Percentiles rank a stretch among this genome's conserved stretches.
These are phyloP conservation scores for Alouatta palliata DNA, from an alignment of 2,113 vertebrate genomes.

Conservation along the genomic window DNA sequence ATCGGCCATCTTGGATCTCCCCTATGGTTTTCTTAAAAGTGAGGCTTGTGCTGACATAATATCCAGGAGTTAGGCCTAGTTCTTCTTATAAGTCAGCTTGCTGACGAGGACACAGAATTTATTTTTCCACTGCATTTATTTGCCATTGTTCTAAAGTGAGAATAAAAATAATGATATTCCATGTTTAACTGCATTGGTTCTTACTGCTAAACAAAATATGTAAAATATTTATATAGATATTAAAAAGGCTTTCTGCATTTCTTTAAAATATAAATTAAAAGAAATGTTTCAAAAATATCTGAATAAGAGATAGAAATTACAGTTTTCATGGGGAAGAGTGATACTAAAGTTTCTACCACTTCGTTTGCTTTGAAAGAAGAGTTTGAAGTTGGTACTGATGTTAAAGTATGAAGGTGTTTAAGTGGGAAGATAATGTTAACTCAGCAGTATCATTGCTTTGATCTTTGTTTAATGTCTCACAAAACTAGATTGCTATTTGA, in stretches of 20 bases:
- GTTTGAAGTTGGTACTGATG: slow-evolving; percentile 81
- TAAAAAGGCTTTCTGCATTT: slow-evolving; percentile 29
- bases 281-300: neutral
- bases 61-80: neutral
- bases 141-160: slow-evolving; percentile 80
- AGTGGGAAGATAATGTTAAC: slow-evolving; percentile 83
- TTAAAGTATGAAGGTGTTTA: slow-evolving; percentile 65
- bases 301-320: slow-evolving; percentile 29
- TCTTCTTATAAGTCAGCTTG: slow-evolving; percentile 75
- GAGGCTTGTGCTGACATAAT: neutral
- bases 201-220: slow-evolving; percentile 76
- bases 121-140: slow-evolving; percentile 79
- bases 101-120: slow-evolving; percentile 77
- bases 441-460: slow-evolving; percentile 88
- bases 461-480: slow-evolving; percentile 84
- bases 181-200: slow-evolving; percentile 79
- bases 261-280: slow-evolving; percentile 52
- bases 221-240: slow-evolving; percentile 61
- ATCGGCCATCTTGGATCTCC: too few relatives aligned
- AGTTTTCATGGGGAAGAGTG: neutral
- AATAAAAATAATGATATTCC: slow-evolving; percentile 75
- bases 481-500: slow-evolving; percentile 86
- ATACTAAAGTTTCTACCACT: slow-evolving; percentile 63
- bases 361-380: slow-evolving; percentile 78
- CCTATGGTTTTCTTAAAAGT: neutral